Evolutionary conservation across 2,113 vertebrate species (phyloP).

Genomic region (Plectropomus leopardus): DNA sequence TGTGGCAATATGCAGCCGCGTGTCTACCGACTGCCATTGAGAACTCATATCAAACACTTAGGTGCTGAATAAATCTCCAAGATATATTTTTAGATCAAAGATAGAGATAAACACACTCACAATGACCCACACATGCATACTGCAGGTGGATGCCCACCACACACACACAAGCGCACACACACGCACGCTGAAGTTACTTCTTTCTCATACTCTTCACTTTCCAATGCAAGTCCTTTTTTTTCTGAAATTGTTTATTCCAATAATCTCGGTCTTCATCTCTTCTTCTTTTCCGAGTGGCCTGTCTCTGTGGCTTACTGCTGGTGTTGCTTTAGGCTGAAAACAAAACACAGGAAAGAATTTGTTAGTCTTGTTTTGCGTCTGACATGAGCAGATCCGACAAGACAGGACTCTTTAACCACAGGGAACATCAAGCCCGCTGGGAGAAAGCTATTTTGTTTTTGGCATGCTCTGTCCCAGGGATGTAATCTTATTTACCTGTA

Average conservation of each 20-base stretch:
- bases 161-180: neutral
- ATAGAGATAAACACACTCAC: constrained; percentile 58
- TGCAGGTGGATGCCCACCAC: constrained; percentile 25
- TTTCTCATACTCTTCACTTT: constrained; percentile 45
- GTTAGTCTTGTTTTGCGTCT: constrained; percentile 64
- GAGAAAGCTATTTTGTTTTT: constrained; percentile 37
- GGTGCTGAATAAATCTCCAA: constrained; percentile 64
- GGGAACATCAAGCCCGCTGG: constrained; percentile 44
- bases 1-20: constrained; percentile 59
- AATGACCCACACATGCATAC: constrained; percentile 45
- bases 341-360: constrained; percentile 65
- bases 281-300: constrained; percentile 49
- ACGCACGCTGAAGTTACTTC: constrained; percentile 34
- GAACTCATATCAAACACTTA: constrained; percentile 65
- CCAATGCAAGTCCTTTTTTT: constrained; percentile 56
- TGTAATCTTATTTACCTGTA: constrained; percentile 58
- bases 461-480: constrained; percentile 22
- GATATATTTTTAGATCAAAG: constrained; percentile 61
- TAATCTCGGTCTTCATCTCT: constrained; percentile 52
- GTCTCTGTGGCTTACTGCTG: constrained; percentile 77
- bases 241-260: constrained; percentile 49
- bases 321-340: constrained; percentile 83
- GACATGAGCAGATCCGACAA: constrained; percentile 49
- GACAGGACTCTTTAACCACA: constrained; percentile 56
- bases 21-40: constrained; percentile 34